These are phyloP conservation scores for Pimephales promelas DNA, from an alignment of 2,113 vertebrate species.

Conservation along the genomic window DNA sequence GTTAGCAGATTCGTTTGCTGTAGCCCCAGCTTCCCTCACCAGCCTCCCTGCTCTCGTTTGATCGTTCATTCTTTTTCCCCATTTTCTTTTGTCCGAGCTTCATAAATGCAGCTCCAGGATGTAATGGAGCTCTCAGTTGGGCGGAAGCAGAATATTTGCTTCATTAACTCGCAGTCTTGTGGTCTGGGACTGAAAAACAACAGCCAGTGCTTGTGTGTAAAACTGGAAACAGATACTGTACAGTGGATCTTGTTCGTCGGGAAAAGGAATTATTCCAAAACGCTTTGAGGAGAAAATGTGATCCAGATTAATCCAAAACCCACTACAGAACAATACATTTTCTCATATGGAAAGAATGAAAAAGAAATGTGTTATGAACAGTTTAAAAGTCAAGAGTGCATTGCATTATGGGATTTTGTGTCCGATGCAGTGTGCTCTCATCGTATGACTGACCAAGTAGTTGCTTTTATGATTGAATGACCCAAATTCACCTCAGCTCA, in stretches of 20 bases:
- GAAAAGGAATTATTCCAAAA: constrained; percentile 2
- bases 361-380: background rate
- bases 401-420: background rate
- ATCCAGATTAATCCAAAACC: constrained; percentile 25
- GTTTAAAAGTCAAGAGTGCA: background rate
- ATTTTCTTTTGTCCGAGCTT: constrained; percentile 23
- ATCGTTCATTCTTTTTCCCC: background rate
- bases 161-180: background rate
- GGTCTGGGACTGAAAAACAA: constrained; percentile 28
- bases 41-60: constrained; percentile 1
- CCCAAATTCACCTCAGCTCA: constrained; percentile 17
- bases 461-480: background rate
- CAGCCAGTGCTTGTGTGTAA: background rate
- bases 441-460: background rate
- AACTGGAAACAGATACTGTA: background rate
- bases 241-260: background rate
- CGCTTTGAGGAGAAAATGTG: background rate
- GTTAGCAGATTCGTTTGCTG: background rate
- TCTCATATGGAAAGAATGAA: background rate
- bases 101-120: background rate
- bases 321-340: background rate
- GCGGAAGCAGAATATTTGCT: constrained; percentile 18
- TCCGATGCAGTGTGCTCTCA: background rate
- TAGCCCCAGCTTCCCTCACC: background rate
- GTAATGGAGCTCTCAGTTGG: constrained; percentile 17